Conservation (phyloP, 2,113 vertebrate species). For the Mionectes macconnelli region DNA sequence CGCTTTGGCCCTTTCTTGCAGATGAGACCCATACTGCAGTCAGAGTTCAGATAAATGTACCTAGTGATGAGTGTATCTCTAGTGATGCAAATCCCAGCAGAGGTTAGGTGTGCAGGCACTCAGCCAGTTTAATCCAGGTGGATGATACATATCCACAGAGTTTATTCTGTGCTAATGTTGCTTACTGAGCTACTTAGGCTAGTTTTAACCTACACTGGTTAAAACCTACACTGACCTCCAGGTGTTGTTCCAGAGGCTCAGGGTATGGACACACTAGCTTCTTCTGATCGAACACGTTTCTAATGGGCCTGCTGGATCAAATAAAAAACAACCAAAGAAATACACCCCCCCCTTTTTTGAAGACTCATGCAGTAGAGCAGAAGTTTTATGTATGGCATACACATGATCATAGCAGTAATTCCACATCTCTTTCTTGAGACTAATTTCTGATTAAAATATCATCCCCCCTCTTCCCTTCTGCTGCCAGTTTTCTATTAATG, state of each 20-base stretch:
- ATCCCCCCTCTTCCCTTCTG: neutral
- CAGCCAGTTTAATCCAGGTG: neutral
- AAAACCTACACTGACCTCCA: neutral
- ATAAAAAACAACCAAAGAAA: neutral
- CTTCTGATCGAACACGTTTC: neutral
- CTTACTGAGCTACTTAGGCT: neutral
- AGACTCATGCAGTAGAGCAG: neutral
- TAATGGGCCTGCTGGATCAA: neutral
- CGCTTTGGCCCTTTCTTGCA: neutral
- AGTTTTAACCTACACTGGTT: neutral
- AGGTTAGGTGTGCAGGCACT: neutral
- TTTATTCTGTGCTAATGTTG: neutral
- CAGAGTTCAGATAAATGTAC: neutral
- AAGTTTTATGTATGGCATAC: neutral
- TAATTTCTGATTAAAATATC: neutral
- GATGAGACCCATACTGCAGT: neutral
- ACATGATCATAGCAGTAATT: neutral
- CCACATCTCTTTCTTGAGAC: neutral
- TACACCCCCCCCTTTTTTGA: neutral
- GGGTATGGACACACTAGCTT: neutral
- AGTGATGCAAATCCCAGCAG: neutral
- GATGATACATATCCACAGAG: neutral
- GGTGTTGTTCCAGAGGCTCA: neutral
- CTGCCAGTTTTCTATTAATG: neutral
- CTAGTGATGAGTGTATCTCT: neutral